Base-by-base conservation (phyloP, 2,888 invertebrate genomes). In the Hydrotaea cyrtoneurina region DNA sequence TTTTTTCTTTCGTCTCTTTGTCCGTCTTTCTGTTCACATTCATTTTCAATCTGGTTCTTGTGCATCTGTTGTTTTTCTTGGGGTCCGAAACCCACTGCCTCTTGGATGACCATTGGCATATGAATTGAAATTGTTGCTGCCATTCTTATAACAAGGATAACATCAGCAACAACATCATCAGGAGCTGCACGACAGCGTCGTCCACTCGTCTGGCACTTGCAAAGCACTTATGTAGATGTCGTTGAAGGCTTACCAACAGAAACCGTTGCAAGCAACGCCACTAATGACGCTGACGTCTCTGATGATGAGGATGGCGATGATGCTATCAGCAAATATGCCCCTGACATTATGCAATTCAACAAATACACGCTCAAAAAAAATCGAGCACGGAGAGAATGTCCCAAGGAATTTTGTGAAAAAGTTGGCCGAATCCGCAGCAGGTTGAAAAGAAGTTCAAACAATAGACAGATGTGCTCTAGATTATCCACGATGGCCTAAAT, bases 261-360 rank as follows among this genome's bases (percentile, higher is more conserved):
- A 26, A 64, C 72, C 53, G 74, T 78, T 59, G 46, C 69, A 55
- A 31, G 62, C 39, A 84, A 36, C 66, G 79, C 71, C 82, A 80
- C 83, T 86, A 85, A 87, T 87, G 86, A 87, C 46, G 46, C 17
- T 43, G 13, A 69, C 46, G 69, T 15, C 66, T 11, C 15, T 59
- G 59, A 46, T 69, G 69, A 69, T n/a, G 69, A 69, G 2, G 23
- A 13, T 15, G 46, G 10, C 7, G 66, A 43, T 46, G 39, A 46
- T 86, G 84, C 82, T 86, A 83, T 86, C 85, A 85, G 78, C 83
- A 84, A 87, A 83, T 81, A 82, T 87, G 86, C 86, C 87, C 86
- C 86, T 87, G 87, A 87, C 86, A 86, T 86, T 87, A 85, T 86
- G 85, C 86, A 82, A 85, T 73, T 43, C 43, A 53, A 23, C 43